These are phyloP conservation scores for Nyctalus aviator DNA, from an alignment of 2,797 vertebrate species.

Conservation along the genomic window DNA sequence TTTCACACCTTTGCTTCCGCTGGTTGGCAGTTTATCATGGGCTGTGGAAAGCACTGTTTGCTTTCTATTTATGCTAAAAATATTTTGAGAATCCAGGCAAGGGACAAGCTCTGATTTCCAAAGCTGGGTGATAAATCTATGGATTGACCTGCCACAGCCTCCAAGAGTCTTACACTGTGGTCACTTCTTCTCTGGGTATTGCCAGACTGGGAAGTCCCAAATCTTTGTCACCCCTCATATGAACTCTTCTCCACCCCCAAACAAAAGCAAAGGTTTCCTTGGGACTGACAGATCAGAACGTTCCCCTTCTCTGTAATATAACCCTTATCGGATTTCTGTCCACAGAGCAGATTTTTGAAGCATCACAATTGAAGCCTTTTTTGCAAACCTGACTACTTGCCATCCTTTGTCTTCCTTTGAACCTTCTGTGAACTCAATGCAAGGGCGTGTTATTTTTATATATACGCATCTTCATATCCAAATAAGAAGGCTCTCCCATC, in stretches of 20 bases:
- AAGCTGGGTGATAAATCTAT: background rate
- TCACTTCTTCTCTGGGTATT: background rate
- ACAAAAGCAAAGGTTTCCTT: background rate
- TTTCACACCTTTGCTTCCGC: too few relatives aligned
- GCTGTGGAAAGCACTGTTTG: background rate
- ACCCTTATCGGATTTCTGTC: constrained; percentile 29
- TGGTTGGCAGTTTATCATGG: background rate
- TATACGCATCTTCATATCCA: background rate
- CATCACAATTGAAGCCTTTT: constrained; percentile 15
- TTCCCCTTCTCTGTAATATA: background rate
- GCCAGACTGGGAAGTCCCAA: background rate
- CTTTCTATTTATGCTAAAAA: background rate
- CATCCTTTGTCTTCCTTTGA: constrained; percentile 43
- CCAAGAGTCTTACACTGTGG: background rate
- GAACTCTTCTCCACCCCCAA: background rate
- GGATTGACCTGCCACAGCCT: fast-evolving
- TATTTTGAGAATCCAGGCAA: background rate
- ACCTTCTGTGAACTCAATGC: background rate
- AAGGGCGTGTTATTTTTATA: background rate
- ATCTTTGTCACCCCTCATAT: background rate
- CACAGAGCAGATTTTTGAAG: constrained; percentile 62
- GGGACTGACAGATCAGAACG: background rate
- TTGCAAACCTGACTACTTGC: constrained; percentile 25
- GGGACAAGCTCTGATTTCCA: background rate
- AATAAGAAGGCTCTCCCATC: background rate